Base-by-base conservation (phyloP, 2,113 vertebrate genomes). In the Menura novaehollandiae region DNA sequence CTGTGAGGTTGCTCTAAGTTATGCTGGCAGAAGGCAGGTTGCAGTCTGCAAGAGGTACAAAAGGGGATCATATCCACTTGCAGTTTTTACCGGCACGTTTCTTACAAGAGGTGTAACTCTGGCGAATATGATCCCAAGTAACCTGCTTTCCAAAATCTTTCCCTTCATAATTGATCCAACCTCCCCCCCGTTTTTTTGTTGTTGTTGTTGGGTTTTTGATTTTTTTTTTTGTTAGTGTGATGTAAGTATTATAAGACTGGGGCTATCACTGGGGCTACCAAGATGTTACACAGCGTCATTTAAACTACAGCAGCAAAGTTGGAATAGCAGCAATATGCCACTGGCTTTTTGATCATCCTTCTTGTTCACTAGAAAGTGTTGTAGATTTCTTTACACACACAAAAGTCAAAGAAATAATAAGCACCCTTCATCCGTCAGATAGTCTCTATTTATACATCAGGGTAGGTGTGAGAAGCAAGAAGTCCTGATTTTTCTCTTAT, bases 371-470 rank as follows among this genome's bases (percentile, higher is more conserved):
- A 49, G 56, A 72, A 76, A 84, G 30, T 94, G 49, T 59, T 66
- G 85, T 88, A 73, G 68, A 41, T 91, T 93, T 94, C 71, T 88
- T 83, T 76, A 92, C 4, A 8, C 39, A 47, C n/a, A 30, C 7
- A 66, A 59, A 72, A 92, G 55, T 91, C 60, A 89, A 58, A 91
- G 77, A 95, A 96, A 90, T 96, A 97, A 95, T 95, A 93, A 96
- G 84, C 47, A 91, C 81, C n/a, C 87, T 96, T 92, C 93, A 85
- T 88, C 81, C 58, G 7, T 78, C 63, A 91, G 56, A 88, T 81
- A 79, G 69, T 91, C 72, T 84, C 73, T 96, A 87, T 96, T 95
- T 95, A 84, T 96, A 81, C n/a, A 84, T 83, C 53, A 39, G 43
- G 19, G 49, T 85, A 96, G 83, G 86, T 95, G 53, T 71, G 37